Base-by-base conservation (phyloP, 2,797 vertebrate genomes). In the Morelia viridis region DNA sequence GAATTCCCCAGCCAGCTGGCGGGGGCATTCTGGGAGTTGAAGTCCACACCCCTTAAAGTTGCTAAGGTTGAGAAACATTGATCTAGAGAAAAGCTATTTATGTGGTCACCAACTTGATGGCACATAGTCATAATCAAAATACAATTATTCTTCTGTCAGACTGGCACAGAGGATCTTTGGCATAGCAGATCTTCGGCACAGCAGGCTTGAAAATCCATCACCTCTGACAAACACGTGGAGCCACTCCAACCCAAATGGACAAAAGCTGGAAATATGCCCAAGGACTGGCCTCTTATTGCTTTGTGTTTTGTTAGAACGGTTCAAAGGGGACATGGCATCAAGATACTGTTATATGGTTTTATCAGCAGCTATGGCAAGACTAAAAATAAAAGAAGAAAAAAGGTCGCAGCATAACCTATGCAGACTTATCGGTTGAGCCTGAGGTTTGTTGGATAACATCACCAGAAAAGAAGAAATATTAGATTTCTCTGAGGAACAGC, bases 401-500 rank as follows among this genome's bases (percentile, higher is more conserved):
- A 88, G 68, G 68, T 31, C 24, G 61, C n/a, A 65, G 60, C 12
- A n/a, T 46, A n/a, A 65, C 50, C 87, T 56, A 53, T 11, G 31
- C 4, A 15, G 53, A 13, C 15, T 68, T 89, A 85, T 85, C 61
- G 17, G 17, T 9, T 91, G 61, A 85, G 53, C 80, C 15, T 31
- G 71, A 85, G 61, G 53, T n/a, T 41, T 89, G 53, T 15, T 84
- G 24, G 5, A 84, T 89, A 57, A 84, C 5, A 89, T 87, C 50
- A 35, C n/a, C 13, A 89, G 76, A 84, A 85, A 6, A 53, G 31
- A 46, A 92, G 80, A 57, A 89, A 92, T 58, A 57, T n/a, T 57
- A 85, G 62, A 89, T 89, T 92, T 89, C 87, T 89, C 87, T n/a
- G 26, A 92, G 53, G 80, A 85, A 68, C 60, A 60, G 26, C 71